Conservation (phyloP, 2,888 invertebrate genomes). For the Crepidodera aurea region DNA sequence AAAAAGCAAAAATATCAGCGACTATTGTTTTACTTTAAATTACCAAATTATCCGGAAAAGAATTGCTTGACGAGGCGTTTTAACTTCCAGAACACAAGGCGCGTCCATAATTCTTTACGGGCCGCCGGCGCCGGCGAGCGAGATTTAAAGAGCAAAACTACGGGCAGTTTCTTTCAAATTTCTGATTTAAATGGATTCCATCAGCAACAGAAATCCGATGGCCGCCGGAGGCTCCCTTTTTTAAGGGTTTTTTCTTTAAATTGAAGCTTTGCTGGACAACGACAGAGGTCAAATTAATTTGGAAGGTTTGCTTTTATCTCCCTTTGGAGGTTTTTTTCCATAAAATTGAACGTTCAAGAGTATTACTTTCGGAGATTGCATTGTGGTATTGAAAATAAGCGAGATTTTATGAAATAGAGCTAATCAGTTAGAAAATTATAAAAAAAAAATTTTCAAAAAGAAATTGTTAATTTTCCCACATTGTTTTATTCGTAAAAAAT, state of each 20-base stretch:
- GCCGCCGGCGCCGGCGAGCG: background rate
- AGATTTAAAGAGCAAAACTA: constrained; percentile 22
- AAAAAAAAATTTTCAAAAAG: too few relatives aligned
- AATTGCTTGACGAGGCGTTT: constrained; percentile 31
- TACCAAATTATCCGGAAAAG: constrained; percentile 30
- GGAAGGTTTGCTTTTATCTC: constrained; percentile 16
- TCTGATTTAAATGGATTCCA: constrained; percentile 37
- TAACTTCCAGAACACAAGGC: constrained; percentile 34
- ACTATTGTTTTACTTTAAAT: constrained; percentile 14
- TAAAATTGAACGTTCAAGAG: background rate
- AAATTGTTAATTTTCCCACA: too few relatives aligned
- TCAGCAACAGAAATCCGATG: constrained; percentile 30
- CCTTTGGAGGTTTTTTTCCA: background rate
- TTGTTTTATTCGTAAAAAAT: too few relatives aligned
- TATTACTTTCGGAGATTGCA: too few relatives aligned
- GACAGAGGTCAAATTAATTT: constrained; percentile 22
- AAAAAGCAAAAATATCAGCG: background rate
- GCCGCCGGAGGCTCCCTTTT: constrained; percentile 16
- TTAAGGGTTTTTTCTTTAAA: constrained; percentile 10
- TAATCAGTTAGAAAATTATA: too few relatives aligned
- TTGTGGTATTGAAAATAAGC: too few relatives aligned
- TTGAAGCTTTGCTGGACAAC: constrained; percentile 7
- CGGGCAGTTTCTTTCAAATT: constrained; percentile 30
- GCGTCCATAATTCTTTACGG: constrained; percentile 25
- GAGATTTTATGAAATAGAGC: too few relatives aligned